Percentiles rank a stretch among this genome's conserved stretches.
Conservation (phyloP, 2,797 vertebrate genomes). For the Danio jaintianensis region DNA sequence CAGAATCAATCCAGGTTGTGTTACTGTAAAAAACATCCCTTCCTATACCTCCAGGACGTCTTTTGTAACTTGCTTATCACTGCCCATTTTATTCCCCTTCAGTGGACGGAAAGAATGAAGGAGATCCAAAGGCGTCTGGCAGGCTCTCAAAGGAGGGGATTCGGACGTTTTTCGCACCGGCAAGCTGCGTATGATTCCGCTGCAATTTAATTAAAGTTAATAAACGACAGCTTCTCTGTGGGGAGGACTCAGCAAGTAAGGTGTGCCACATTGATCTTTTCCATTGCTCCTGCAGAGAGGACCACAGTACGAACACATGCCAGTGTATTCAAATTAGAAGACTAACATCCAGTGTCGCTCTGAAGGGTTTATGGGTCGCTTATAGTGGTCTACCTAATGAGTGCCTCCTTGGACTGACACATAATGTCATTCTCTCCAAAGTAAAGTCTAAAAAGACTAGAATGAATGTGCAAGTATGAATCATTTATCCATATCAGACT, state of each 20-base stretch:
- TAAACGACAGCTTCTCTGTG: conserved; percentile 53
- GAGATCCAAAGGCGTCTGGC: conserved; percentile 63
- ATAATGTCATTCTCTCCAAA: conserved; percentile 23
- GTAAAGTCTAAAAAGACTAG: conserved; percentile 8
- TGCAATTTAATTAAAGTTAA: conserved; percentile 74
- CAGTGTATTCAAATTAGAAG: conserved; percentile 13
- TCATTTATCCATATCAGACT: not conserved
- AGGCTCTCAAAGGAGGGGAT: conserved; percentile 66
- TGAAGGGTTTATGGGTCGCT: conserved; percentile 12
- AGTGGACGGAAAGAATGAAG: conserved; percentile 64
- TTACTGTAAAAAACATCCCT: conserved; percentile 52
- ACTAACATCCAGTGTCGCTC: conserved; percentile 27
- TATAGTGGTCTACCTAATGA: conserved; percentile 28
- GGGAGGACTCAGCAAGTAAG: conserved; percentile 40
- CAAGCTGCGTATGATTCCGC: conserved; percentile 56
- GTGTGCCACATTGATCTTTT: conserved; percentile 50
- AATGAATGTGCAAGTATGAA: not conserved
- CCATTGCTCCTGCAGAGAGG: conserved; percentile 30
- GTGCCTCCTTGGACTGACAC: not conserved
- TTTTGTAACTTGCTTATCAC: conserved; percentile 73
- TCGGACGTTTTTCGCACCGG: conserved; percentile 62
- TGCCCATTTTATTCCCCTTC: conserved; percentile 66
- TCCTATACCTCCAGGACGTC: conserved; percentile 55
- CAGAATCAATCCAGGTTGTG: conserved; percentile 55
- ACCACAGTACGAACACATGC: conserved; percentile 23